Evolutionary conservation across 2,797 vertebrate species (phyloP).

Genomic region (Morus bassanus): DNA sequence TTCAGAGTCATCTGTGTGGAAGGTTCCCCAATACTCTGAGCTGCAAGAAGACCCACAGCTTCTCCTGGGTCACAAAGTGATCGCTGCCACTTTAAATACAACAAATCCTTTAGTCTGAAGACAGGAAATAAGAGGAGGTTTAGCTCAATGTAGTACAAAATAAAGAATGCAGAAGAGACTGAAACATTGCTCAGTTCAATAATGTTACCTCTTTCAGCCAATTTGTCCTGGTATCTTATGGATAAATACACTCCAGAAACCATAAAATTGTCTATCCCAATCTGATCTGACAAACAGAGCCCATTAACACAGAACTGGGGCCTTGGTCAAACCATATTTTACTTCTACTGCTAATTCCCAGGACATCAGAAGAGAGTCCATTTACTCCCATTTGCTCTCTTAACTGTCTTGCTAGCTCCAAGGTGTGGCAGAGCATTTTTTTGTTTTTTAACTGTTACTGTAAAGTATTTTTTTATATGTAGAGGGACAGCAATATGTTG

Average conservation of each 20-base stretch:
- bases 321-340: background rate
- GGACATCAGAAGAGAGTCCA: background rate
- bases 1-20: conserved; percentile 99
- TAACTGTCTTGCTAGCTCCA: background rate
- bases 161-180: background rate
- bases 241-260: background rate
- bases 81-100: conserved; percentile 94
- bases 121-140: background rate
- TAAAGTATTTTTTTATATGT: background rate
- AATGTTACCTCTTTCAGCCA: background rate
- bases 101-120: conserved; percentile 83
- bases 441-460: background rate
- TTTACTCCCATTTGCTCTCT: background rate
- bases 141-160: background rate
- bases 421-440: background rate
- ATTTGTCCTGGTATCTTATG: background rate
- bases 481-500: background rate
- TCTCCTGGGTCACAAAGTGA: conserved; percentile 94
- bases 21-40: conserved; percentile 97
- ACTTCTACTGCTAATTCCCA: background rate
- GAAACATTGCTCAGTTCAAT: background rate
- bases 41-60: conserved; percentile 93
- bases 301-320: background rate
- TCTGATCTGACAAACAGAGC: background rate
- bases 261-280: background rate